A percentile compares a stretch with the other conserved stretches of the same genome.
phyloP scores from a whole-genome alignment of 2,113 vertebrate genomes.

The Scortum barcoo region DNA sequence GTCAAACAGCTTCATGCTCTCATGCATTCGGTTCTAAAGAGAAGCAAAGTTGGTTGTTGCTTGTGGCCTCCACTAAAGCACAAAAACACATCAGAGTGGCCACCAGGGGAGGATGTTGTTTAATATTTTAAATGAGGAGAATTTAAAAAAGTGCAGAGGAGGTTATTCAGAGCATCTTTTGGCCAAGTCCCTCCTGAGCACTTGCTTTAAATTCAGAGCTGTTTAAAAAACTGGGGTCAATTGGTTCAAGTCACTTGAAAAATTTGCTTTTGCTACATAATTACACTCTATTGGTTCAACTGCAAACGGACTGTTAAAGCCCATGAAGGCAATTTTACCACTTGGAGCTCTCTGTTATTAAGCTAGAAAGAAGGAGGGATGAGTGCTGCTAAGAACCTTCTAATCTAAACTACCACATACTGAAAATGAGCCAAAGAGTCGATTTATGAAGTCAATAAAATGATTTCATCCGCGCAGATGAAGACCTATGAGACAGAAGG shows the following conservation, averaged over 20 bases:
- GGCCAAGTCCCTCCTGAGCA: slow-evolving; percentile 9
- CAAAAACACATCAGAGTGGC: slow-evolving; percentile 11
- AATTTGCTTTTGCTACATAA: slow-evolving; percentile 39
- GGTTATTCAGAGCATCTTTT: slow-evolving; percentile 11
- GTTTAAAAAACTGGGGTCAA: slow-evolving; percentile 39
- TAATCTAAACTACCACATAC: slow-evolving; percentile 6
- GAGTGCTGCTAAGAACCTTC: not conserved
- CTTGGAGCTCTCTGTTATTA: slow-evolving; percentile 26
- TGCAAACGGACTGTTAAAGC: slow-evolving; percentile 18
- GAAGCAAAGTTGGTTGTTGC: not conserved
- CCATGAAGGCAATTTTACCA: slow-evolving; percentile 36
- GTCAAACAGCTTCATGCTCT: slow-evolving; percentile 99
- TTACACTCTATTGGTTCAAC: slow-evolving; percentile 20
- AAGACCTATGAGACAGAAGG: not conserved
- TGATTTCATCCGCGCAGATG: slow-evolving; percentile 8
- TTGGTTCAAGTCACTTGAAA: slow-evolving; percentile 40
- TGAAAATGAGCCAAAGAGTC: slow-evolving; percentile 18
- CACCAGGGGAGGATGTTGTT: slow-evolving; percentile 69
- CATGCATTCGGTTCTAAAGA: slow-evolving; percentile 96
- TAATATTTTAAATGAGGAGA: not conserved
- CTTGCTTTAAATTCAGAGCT: slow-evolving; percentile 28
- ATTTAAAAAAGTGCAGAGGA: not conserved
- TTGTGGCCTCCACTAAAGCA: not conserved
- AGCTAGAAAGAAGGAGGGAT: slow-evolving; percentile 33
- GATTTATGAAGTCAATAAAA: slow-evolving; percentile 24